Evolutionary conservation across 1,140 invertebrate genomes (phyloP).

Genomic region (Leptopilina boulardi): DNA sequence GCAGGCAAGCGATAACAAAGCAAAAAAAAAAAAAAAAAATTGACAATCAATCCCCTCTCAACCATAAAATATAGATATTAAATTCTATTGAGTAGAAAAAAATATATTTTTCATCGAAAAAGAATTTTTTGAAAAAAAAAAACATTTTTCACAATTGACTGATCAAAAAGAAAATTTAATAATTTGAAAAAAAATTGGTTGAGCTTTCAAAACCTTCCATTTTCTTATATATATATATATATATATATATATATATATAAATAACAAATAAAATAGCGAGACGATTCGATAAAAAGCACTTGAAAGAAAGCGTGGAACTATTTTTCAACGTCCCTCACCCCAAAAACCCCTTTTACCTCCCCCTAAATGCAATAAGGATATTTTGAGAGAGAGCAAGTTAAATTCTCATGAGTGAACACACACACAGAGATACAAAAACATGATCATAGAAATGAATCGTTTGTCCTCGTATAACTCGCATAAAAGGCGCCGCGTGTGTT

Average conservation of each 20-base stretch:
- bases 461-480: not conserved
- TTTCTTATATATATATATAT: no score
- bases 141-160: no score
- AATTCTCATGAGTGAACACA: not conserved
- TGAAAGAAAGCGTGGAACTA: not conserved
- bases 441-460: not conserved
- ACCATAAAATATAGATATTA: no score
- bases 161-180: not conserved
- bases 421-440: no score
- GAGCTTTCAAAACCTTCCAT: no score
- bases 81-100: no score
- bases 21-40: no score
- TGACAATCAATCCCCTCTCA: no score
- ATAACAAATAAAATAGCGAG: not conserved
- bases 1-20: no score
- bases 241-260: not conserved
- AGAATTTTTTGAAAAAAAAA: no score
- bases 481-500: constrained; percentile 1
- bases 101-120: no score
- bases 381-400: not conserved
- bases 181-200: no score
- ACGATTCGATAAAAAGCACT: not conserved
- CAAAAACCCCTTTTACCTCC: not conserved
- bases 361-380: not conserved
- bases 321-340: not conserved